Evolutionary conservation across 92 coral and sea anemone genomes (phyloP).

Genomic region (Bergia puertoricense): DNA sequence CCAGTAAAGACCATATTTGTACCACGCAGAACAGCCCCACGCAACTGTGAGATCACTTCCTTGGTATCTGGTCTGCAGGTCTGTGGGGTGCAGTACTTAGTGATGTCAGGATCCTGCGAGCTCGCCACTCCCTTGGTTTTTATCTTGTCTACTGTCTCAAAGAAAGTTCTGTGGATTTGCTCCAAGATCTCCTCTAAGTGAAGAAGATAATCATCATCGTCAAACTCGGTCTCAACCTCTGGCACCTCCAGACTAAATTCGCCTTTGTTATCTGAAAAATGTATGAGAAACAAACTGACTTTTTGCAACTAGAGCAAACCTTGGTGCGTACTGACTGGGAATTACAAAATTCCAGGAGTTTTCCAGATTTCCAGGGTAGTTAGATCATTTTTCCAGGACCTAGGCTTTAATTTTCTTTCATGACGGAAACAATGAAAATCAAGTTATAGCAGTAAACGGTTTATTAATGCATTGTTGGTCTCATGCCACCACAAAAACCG

Average conservation of each 20-base stretch:
- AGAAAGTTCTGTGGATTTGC: slow-evolving; percentile 82
- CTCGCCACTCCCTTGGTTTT: slow-evolving; percentile 33
- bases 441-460: no score
- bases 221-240: slow-evolving; percentile 54
- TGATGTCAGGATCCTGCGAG: slow-evolving; percentile 48
- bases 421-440: no score
- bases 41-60: slow-evolving; percentile 71
- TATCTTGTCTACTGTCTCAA: slow-evolving; percentile 61
- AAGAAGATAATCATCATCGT: slow-evolving; percentile 92
- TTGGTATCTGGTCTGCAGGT: slow-evolving; percentile 81
- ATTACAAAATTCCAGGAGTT: no score
- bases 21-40: slow-evolving; percentile 73
- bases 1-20: slow-evolving; percentile 92
- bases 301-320: background rate
- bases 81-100: slow-evolving; percentile 70
- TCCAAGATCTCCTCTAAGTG: slow-evolving; percentile 90
- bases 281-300: background rate
- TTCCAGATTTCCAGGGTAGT: no score
- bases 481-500: no score
- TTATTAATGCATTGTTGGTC: no score
- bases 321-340: no score
- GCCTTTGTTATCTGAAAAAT: slow-evolving; percentile 1
- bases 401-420: no score
- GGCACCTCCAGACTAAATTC: slow-evolving; percentile 47
- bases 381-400: no score